A percentile compares a stretch with the other conserved stretches of the same genome.
These are phyloP conservation scores for Noctilio leporinus DNA, from an alignment of 2,113 vertebrate species.

Conservation along the genomic window DNA sequence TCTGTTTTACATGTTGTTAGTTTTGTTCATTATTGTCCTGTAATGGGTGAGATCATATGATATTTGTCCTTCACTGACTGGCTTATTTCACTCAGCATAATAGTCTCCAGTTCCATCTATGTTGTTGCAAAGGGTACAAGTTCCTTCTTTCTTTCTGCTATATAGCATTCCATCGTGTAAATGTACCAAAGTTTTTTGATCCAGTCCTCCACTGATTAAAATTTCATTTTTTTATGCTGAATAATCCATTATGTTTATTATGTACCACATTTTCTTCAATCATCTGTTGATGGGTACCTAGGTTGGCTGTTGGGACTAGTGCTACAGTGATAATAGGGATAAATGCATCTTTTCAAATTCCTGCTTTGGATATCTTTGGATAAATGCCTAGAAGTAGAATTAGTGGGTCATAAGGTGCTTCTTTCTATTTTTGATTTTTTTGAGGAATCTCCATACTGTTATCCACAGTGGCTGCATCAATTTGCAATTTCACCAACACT, in stretches of 20 bases:
- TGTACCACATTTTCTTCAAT: background rate
- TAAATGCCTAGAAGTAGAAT: background rate
- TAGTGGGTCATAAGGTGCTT: background rate
- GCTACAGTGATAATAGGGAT: background rate
- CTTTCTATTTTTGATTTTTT: background rate
- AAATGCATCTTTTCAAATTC: background rate
- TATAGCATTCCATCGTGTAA: no score
- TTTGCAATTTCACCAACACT: background rate
- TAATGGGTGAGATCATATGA: no score
- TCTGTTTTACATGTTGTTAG: no score
- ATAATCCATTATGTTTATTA: background rate
- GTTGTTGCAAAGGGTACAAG: no score
- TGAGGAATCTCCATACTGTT: background rate
- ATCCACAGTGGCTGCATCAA: background rate
- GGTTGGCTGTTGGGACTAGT: background rate
- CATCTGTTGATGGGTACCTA: background rate
- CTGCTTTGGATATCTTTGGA: background rate
- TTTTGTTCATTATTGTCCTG: no score
- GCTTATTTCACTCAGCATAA: no score
- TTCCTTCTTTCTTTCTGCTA: no score
- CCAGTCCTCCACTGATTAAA: no score
- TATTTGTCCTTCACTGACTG: no score
- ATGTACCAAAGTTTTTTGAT: no score
- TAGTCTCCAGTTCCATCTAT: no score
- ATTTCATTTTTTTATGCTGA: background rate